phyloP scores from a whole-genome alignment of 2,797 vertebrate genomes.

The Anolis apletophallus region DNA sequence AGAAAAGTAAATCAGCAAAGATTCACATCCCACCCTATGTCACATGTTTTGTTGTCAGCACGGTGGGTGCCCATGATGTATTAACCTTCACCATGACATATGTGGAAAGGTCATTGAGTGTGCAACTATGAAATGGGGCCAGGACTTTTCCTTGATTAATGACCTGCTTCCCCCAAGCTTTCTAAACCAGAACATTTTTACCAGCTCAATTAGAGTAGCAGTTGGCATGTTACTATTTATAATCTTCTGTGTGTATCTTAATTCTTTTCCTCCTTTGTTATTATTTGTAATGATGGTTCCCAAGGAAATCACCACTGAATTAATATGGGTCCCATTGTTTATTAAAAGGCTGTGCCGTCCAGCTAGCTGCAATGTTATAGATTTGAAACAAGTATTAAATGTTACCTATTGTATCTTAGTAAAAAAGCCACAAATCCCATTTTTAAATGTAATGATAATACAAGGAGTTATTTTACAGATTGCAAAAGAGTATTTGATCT shows the following conservation, averaged over 20 bases:
- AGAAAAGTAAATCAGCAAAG: too few relatives aligned
- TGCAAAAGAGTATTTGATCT: constrained; percentile 65
- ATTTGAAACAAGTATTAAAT: constrained; percentile 33
- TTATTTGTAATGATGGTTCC: constrained; percentile 24
- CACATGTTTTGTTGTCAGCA: neutral
- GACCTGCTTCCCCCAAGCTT: neutral
- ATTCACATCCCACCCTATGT: neutral
- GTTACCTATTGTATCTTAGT: constrained; percentile 34
- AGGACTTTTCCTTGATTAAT: neutral
- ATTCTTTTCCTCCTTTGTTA: neutral
- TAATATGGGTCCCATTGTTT: constrained; percentile 19
- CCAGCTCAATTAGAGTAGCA: constrained; percentile 18
- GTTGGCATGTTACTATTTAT: constrained; percentile 26
- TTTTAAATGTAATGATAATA: neutral
- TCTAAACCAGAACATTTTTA: neutral
- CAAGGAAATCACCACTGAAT: constrained; percentile 30
- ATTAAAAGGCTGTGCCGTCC: neutral
- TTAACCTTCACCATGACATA: neutral
- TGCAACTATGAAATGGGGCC: neutral
- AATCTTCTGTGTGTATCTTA: neutral
- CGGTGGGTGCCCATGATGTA: neutral
- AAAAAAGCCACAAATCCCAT: neutral
- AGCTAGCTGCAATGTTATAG: constrained; percentile 4
- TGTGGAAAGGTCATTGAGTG: neutral
- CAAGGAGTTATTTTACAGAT: neutral